Evolutionary conservation across 2,888 invertebrate species (phyloP).

Genomic region (Boloria selene): DNA sequence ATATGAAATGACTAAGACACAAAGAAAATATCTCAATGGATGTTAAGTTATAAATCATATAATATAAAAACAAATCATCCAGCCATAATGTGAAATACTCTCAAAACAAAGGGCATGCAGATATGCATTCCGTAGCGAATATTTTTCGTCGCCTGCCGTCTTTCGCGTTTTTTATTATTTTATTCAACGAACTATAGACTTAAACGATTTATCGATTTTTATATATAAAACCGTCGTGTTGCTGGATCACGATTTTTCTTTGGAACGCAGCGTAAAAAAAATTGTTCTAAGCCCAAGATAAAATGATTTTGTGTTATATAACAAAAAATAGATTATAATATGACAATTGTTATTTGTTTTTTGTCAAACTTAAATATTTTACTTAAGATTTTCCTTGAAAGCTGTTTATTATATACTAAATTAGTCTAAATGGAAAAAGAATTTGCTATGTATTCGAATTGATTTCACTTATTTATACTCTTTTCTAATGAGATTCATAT

Average conservation of each 20-base stretch:
- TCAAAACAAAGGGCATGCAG: slow-evolving; percentile 81
- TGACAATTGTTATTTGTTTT: too few species aligned
- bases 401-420: too few species aligned
- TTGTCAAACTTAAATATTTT: too few species aligned
- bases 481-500: too few species aligned
- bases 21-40: slow-evolving; percentile 40
- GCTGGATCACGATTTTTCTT: slow-evolving; percentile 67
- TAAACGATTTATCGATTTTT: slow-evolving; percentile 67
- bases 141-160: slow-evolving; percentile 78
- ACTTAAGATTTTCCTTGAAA: too few species aligned
- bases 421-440: too few species aligned
- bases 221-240: slow-evolving; percentile 72
- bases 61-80: slow-evolving; percentile 80
- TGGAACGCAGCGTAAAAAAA: neutral
- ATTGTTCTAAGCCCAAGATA: neutral
- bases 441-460: too few species aligned
- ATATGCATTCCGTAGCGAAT: slow-evolving; percentile 77
- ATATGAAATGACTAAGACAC: slow-evolving; percentile 18
- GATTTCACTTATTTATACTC: too few species aligned
- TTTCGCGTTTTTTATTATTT: slow-evolving; percentile 57
- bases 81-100: slow-evolving; percentile 80
- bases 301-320: neutral
- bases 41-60: slow-evolving; percentile 72
- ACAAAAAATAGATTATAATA: too few species aligned
- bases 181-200: slow-evolving; percentile 58